Base-by-base conservation (phyloP, 2,113 vertebrate species). In the Heterotilapia buettikoferi region DNA sequence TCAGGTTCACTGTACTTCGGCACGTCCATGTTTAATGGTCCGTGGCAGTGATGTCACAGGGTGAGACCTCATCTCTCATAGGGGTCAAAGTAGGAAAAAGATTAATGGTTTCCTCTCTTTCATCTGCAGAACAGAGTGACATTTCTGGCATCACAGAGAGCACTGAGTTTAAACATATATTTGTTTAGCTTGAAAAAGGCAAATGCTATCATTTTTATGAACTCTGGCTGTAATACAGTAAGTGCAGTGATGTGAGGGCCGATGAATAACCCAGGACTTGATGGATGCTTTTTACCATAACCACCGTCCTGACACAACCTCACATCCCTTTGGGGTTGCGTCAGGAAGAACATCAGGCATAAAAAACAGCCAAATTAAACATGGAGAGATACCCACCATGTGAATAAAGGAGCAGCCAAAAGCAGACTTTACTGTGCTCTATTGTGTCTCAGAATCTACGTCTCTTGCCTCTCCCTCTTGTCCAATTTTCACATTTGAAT, bases 111-210 rank as follows among this genome's bases (percentile, higher is more conserved):
- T 36, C 40, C 21, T 86, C 63, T 89, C 38, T 85, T 36, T 36
- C 2, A 21, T 19, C 29, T 53, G 68, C 11, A 53, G 84, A 90
- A 89, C 40, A 78, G 31, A 31, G 80, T 66, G 85, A 81, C 89
- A 53, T 84, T 83, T 63, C 85, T 78, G 86, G 29, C 80, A 82
- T 24, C 87, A 21, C 76, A 53, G 33, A 9, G 8, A 83, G 76
- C 56, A 33, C 84, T 73, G 83, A 87, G 78, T 5, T 82, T 85
- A 76, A 83, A 90, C 84, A 86, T 16, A 66, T 57, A 16, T 78
- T 88, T 85, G 73, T 91, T 84, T 88, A 85, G 86, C 36, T 89
- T 88, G 52, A 91, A 61, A 33, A 33, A 76, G 86, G 79, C 61
- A 83, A 33, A 84, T n/a, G 73, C 29, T 5, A 40, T 52, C 47